A percentile compares a stretch with the other conserved stretches of the same genome.
These are phyloP conservation scores for Equus quagga DNA, from an alignment of 2,113 vertebrate genomes.

Conservation along the genomic window DNA sequence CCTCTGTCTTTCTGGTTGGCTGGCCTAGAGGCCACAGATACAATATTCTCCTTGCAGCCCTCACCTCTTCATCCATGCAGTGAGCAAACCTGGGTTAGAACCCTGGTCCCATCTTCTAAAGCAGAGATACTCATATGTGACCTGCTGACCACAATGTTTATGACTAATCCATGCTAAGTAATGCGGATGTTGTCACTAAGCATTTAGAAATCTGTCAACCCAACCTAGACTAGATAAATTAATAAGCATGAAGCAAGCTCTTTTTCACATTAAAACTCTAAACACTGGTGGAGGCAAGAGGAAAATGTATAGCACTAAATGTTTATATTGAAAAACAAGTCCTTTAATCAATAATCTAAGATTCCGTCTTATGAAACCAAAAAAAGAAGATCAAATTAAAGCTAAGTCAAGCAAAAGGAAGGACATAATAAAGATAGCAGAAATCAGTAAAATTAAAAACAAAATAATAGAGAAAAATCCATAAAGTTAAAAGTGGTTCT, in stretches of 20 bases:
- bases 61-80: neutral
- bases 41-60: neutral
- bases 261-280: neutral
- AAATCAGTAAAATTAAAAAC: neutral
- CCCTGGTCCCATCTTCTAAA: neutral
- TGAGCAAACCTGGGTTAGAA: neutral
- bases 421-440: neutral
- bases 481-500: neutral
- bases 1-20: neutral
- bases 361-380: neutral
- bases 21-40: neutral
- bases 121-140: neutral
- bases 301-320: neutral
- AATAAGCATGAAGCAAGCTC: slow-evolving; percentile 6
- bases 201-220: neutral
- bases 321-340: slow-evolving; percentile 15
- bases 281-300: neutral
- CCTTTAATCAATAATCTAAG: neutral
- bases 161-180: neutral
- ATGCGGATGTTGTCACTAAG: neutral
- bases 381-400: slow-evolving; percentile 28
- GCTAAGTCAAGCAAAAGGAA: neutral
- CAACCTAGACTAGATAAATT: neutral
- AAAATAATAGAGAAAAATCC: slow-evolving; percentile 5
- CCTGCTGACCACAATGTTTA: neutral